phyloP scores from a whole-genome alignment of 1,140 invertebrate genomes.

The Orchesella cincta region DNA sequence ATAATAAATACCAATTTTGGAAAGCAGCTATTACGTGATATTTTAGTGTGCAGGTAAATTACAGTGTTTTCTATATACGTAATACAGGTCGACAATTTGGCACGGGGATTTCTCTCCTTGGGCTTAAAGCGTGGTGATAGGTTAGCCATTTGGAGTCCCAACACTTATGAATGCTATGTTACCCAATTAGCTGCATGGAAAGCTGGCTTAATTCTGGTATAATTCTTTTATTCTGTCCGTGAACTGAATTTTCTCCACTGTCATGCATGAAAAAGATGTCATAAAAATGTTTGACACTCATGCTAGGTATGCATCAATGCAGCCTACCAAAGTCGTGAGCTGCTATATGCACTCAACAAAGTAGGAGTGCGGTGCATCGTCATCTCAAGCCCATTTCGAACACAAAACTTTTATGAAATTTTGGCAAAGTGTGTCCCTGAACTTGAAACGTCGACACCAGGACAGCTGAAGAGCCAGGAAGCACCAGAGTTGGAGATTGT shows the following conservation, averaged over 20 bases:
- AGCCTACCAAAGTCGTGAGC: constrained; percentile 71
- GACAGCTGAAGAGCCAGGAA: constrained; percentile 8
- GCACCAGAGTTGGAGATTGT: constrained; percentile 27
- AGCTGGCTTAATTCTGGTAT: constrained; percentile 78
- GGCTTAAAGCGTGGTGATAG: constrained; percentile 79
- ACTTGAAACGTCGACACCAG: neutral
- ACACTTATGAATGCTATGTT: constrained; percentile 79
- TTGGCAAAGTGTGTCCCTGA: constrained; percentile 12
- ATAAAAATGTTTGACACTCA: neutral
- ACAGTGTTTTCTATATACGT: too few relatives aligned
- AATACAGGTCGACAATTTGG: constrained; percentile 73
- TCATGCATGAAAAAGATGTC: neutral
- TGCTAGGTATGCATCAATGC: constrained; percentile 79
- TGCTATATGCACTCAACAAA: constrained; percentile 78
- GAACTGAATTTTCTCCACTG: neutral
- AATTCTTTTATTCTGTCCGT: constrained; percentile 30
- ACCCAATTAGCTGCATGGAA: constrained; percentile 75
- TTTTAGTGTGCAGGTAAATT: too few relatives aligned
- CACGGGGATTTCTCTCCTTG: constrained; percentile 73
- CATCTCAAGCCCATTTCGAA: neutral
- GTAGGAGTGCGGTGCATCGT: constrained; percentile 57
- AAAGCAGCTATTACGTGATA: too few relatives aligned
- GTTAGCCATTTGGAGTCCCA: constrained; percentile 86
- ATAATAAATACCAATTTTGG: too few relatives aligned
- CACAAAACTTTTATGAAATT: constrained; percentile 17